A percentile compares a stretch with the other conserved stretches of the same genome.
phyloP scores from a whole-genome alignment of 2,888 invertebrate genomes.

The Drosophila yooni region DNA sequence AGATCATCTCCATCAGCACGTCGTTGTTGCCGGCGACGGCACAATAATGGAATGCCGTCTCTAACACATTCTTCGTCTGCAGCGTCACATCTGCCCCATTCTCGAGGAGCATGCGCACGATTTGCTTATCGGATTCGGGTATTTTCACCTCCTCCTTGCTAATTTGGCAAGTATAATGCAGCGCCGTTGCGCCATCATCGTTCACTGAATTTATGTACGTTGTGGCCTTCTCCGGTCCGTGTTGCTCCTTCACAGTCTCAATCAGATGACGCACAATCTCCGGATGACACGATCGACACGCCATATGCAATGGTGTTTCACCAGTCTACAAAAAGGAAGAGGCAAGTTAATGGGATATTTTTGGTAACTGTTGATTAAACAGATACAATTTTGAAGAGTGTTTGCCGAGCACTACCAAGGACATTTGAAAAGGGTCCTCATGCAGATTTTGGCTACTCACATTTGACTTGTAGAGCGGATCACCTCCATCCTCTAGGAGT shows the following conservation, averaged over 20 bases:
- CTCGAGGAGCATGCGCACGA: slow-evolving; percentile 94
- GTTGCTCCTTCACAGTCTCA: slow-evolving; percentile 91
- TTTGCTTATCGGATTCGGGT: slow-evolving; percentile 92
- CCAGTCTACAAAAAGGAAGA: slow-evolving; percentile 88
- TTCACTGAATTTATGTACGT: slow-evolving; percentile 94
- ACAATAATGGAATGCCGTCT: slow-evolving; percentile 98
- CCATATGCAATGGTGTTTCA: slow-evolving; percentile 98
- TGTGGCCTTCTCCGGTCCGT: slow-evolving; percentile 92
- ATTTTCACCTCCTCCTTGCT: slow-evolving; percentile 91
- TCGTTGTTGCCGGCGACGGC: slow-evolving; percentile 98
- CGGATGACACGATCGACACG: slow-evolving; percentile 93
- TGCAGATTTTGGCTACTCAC: slow-evolving; percentile 85
- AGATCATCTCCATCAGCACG: slow-evolving; percentile 96
- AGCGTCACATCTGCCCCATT: slow-evolving; percentile 95
- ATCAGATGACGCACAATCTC: slow-evolving; percentile 95
- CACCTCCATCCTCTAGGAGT: slow-evolving; percentile 96
- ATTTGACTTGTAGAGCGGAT: slow-evolving; percentile 96
- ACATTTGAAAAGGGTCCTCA: too few relatives aligned
- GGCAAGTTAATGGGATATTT: neutral
- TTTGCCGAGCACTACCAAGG: too few relatives aligned
- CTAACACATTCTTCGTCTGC: slow-evolving; percentile 93
- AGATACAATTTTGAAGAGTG: too few relatives aligned
- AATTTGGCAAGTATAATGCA: slow-evolving; percentile 97
- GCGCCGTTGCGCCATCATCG: slow-evolving; percentile 95
- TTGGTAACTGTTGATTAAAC: too few relatives aligned